These are phyloP conservation scores for Callitettix versicolor DNA, from an alignment of 1,140 invertebrate species.

Conservation along the genomic window DNA sequence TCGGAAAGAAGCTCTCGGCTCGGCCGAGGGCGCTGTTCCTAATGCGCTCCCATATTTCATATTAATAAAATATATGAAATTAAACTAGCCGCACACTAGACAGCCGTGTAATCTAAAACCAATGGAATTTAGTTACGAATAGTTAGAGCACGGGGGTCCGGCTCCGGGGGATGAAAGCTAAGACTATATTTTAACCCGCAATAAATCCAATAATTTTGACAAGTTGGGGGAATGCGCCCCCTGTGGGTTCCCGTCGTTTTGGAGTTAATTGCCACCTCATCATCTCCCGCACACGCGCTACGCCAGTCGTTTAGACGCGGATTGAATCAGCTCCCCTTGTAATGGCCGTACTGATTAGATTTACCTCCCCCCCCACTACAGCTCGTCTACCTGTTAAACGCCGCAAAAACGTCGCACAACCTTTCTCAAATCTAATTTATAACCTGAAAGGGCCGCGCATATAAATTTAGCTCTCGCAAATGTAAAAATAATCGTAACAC, in stretches of 20 bases:
- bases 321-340: too few relatives aligned
- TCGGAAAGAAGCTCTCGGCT: background rate
- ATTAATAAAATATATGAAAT: constrained; percentile 14
- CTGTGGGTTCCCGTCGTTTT: constrained; percentile 7
- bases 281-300: background rate
- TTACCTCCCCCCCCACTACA: too few relatives aligned
- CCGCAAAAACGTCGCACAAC: too few relatives aligned
- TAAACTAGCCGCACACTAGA: constrained; percentile 1
- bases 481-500: too few relatives aligned
- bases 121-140: constrained; percentile 10
- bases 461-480: too few relatives aligned
- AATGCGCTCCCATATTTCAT: constrained; percentile 10
- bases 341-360: too few relatives aligned
- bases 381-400: too few relatives aligned
- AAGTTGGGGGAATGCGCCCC: constrained; percentile 7
- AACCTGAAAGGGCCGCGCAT: too few relatives aligned
- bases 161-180: background rate
- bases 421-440: too few relatives aligned
- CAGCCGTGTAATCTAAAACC: constrained; percentile 10
- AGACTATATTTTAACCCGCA: background rate
- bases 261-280: constrained; percentile 10
- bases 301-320: too few relatives aligned
- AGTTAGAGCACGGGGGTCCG: background rate
- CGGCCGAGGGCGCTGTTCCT: background rate
- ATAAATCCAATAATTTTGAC: constrained; percentile 12